phyloP scores from a whole-genome alignment of 2,797 vertebrate genomes.

The Sebastes jordani region DNA sequence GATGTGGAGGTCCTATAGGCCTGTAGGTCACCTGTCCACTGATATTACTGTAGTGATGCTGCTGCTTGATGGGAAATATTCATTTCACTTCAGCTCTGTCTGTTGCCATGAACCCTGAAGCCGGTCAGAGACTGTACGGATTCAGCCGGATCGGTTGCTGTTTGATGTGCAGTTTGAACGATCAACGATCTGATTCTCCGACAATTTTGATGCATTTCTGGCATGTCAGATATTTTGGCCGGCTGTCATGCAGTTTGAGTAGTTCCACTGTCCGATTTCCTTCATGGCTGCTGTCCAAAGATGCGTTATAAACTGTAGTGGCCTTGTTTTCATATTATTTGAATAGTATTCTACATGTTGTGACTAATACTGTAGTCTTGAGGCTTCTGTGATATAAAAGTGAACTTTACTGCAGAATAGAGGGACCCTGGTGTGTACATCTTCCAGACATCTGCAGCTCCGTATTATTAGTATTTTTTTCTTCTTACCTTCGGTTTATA shows the following conservation, averaged over 20 bases:
- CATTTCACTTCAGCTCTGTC: conserved; percentile 32
- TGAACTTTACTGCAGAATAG: neutral
- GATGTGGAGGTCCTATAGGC: conserved; percentile 49
- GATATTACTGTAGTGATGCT: conserved; percentile 55
- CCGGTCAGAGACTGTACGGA: neutral
- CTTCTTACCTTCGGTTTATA: neutral
- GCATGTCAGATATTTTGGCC: neutral
- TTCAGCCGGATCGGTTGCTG: neutral
- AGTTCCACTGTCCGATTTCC: neutral
- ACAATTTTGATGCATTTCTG: neutral
- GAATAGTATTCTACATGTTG: neutral
- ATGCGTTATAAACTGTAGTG: neutral
- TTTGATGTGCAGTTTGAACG: neutral
- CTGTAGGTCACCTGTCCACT: conserved; percentile 74
- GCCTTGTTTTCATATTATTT: neutral
- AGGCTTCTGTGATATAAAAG: neutral
- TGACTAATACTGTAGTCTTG: neutral
- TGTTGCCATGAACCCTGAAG: conserved; percentile 24
- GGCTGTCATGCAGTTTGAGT: neutral
- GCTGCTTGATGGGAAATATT: conserved; percentile 56
- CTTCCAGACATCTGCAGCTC: neutral
- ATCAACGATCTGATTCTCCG: neutral
- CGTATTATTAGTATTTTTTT: neutral
- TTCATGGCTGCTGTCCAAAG: neutral
- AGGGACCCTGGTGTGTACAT: neutral